Evolutionary conservation across 2,888 invertebrate genomes (phyloP).

Genomic region (Cistogaster globosa): DNA sequence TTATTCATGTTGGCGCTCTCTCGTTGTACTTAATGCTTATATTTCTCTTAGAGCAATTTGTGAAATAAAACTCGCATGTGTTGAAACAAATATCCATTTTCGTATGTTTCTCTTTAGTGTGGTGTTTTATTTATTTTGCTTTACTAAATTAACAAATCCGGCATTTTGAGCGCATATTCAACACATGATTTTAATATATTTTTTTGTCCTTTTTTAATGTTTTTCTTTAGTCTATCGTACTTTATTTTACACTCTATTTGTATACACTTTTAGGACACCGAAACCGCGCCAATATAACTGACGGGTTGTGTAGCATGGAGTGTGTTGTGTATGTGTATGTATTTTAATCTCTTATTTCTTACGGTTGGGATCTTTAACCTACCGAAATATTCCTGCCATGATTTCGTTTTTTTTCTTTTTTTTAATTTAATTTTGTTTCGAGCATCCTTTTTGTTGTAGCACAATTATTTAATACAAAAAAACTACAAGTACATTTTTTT

Average conservation of each 20-base stretch:
- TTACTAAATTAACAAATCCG: slow-evolving; percentile 23
- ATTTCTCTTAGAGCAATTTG: slow-evolving; percentile 4
- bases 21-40: not conserved
- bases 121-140: slow-evolving; percentile 59
- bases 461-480: slow-evolving; percentile 36
- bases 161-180: slow-evolving; percentile 65
- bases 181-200: slow-evolving; percentile 29
- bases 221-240: not conserved
- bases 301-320: not conserved
- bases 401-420: no score
- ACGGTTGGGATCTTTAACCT: slow-evolving; percentile 25
- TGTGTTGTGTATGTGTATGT: slow-evolving; percentile 18
- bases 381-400: slow-evolving; percentile 38
- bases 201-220: not conserved
- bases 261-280: slow-evolving; percentile 15
- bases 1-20: not conserved
- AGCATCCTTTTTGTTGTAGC: slow-evolving; percentile 4
- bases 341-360: not conserved
- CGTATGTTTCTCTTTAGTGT: slow-evolving; percentile 53
- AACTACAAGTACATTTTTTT: not conserved
- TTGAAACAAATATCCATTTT: not conserved
- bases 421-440: slow-evolving; percentile 4
- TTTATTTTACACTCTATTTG: slow-evolving; percentile 32
- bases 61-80: no score
- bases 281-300: slow-evolving; percentile 60